phyloP scores from a whole-genome alignment of 2,888 invertebrate genomes.

The Euzophera pinguis region DNA sequence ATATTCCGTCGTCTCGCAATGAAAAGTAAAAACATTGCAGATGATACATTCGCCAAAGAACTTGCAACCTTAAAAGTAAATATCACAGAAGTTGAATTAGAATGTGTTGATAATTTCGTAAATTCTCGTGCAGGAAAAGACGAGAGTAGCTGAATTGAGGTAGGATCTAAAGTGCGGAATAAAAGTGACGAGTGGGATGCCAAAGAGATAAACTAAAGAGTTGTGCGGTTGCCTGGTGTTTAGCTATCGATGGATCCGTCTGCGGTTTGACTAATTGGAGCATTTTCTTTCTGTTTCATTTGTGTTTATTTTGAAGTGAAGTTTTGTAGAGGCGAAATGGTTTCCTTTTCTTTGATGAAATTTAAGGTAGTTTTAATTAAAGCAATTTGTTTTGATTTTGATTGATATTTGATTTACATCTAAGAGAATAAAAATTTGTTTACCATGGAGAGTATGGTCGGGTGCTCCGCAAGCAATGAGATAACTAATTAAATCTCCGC shows the following conservation, averaged over 20 bases:
- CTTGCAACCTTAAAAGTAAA: conserved; percentile 24
- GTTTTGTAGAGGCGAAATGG: no score
- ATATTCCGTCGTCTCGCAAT: conserved; percentile 68
- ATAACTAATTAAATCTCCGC: no score
- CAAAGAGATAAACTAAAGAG: conserved; percentile 25
- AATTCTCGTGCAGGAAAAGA: conserved; percentile 70
- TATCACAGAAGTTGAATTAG: conserved; percentile 26
- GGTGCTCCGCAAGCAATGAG: no score
- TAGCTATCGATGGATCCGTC: neutral
- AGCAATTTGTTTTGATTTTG: no score
- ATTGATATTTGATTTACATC: no score
- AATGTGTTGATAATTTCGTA: conserved; percentile 31
- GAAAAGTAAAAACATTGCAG: conserved; percentile 74
- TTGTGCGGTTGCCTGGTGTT: neutral
- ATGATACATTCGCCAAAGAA: conserved; percentile 22
- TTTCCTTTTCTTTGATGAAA: no score
- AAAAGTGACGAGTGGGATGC: conserved; percentile 64
- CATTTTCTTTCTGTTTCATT: neutral
- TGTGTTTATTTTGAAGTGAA: neutral
- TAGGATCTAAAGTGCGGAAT: conserved; percentile 72
- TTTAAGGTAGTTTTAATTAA: no score
- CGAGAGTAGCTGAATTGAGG: conserved; percentile 73
- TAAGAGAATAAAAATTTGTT: no score
- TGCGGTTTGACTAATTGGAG: neutral
- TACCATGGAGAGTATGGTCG: no score